A percentile compares a stretch with the other conserved stretches of the same genome.
Conservation (phyloP, 1,140 invertebrate genomes). For the Scaptomyza montana region DNA sequence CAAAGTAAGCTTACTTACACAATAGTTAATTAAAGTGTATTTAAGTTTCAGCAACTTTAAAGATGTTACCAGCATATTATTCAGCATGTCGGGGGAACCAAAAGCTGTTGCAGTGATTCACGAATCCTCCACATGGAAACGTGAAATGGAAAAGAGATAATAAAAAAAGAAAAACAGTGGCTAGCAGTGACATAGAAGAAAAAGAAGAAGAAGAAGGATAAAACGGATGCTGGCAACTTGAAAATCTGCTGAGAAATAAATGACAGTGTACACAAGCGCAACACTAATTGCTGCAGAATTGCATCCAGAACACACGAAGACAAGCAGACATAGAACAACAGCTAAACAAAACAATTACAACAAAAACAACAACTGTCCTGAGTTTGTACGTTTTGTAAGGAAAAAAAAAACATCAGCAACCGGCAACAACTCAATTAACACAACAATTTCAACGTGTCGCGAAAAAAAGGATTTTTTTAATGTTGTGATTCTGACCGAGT, state of each 20-base stretch:
- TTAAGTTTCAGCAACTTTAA: background rate
- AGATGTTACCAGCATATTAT: slow-evolving; percentile 42
- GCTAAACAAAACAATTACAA: slow-evolving; percentile 44
- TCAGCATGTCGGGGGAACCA: slow-evolving; percentile 35
- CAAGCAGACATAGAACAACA: slow-evolving; percentile 52
- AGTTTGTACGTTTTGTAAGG: slow-evolving; percentile 22
- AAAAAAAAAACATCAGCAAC: slow-evolving; percentile 28
- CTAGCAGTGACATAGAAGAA: background rate
- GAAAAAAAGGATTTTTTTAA: slow-evolving; percentile 33
- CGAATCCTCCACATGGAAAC: slow-evolving; percentile 42
- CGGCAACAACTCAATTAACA: slow-evolving; percentile 73
- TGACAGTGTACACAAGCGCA: slow-evolving; percentile 72
- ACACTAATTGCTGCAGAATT: slow-evolving; percentile 76
- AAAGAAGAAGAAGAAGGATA: slow-evolving; percentile 10
- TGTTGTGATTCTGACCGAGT: background rate
- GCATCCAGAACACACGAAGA: slow-evolving; percentile 36
- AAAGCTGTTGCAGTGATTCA: slow-evolving; percentile 59
- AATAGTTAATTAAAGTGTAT: no score
- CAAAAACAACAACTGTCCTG: slow-evolving; percentile 16
- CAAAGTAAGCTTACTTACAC: no score
- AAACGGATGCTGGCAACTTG: slow-evolving; percentile 54
- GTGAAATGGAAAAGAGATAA: slow-evolving; percentile 17
- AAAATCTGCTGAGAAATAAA: slow-evolving; percentile 63
- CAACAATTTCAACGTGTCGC: slow-evolving; percentile 50
- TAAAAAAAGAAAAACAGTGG: slow-evolving; percentile 1